phyloP scores from a whole-genome alignment of 92 coral and sea anemone species.

The Siderastrea siderea region DNA sequence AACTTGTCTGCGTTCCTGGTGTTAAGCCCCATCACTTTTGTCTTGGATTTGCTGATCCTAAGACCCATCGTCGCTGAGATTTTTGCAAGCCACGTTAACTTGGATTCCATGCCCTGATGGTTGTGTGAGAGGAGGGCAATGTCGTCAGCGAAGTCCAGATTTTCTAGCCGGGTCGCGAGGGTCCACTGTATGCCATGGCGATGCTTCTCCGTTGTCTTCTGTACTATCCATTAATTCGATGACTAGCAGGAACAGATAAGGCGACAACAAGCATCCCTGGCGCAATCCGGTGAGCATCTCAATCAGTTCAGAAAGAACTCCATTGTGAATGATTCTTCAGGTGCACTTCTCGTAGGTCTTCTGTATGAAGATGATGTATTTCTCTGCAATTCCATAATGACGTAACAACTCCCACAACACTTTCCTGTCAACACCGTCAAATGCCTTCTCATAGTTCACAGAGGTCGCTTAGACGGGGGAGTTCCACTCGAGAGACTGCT shows the following conservation, averaged over 20 bases:
- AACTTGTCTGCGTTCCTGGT: constrained; percentile 16
- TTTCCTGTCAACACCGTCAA: neutral
- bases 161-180: too few relatives aligned
- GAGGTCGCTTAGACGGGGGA: neutral
- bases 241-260: neutral
- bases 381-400: constrained; percentile 5
- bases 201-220: neutral
- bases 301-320: too few relatives aligned
- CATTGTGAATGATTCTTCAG: too few relatives aligned
- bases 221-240: constrained; percentile 1
- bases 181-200: neutral
- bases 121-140: too few relatives aligned
- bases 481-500: neutral
- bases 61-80: constrained; percentile 27
- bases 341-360: neutral
- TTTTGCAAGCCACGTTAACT: neutral
- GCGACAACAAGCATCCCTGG: neutral
- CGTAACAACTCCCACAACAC: neutral
- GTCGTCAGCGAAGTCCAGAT: too few relatives aligned
- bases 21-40: constrained; percentile 30
- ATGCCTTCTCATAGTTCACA: constrained; percentile 16
- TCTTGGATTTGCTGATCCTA: constrained; percentile 35
- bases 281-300: too few relatives aligned
- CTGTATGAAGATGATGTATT: neutral
- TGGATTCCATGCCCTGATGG: too few relatives aligned